Evolutionary conservation across 2,113 vertebrate genomes (phyloP).

Genomic region (Connochaetes taurinus): DNA sequence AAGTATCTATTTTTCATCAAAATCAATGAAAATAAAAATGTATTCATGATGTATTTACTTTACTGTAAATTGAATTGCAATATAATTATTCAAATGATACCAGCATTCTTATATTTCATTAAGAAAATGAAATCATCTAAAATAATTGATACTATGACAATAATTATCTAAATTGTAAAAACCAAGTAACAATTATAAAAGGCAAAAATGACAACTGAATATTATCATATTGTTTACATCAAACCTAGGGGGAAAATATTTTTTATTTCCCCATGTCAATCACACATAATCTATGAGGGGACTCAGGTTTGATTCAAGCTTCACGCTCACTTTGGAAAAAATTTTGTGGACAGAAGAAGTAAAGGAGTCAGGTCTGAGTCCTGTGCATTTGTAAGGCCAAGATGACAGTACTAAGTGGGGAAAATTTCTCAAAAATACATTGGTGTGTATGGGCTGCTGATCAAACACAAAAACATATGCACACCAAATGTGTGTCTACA

Average conservation of each 20-base stretch:
- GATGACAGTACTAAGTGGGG: not conserved
- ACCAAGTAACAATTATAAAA: not conserved
- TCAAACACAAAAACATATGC: not conserved
- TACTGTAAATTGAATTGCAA: not conserved
- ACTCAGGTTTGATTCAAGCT: not conserved
- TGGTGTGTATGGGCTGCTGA: fast-evolving
- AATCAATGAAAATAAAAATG: not conserved
- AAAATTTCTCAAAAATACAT: not conserved
- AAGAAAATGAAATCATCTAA: not conserved
- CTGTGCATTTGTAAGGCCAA: not conserved
- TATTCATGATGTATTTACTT: not conserved
- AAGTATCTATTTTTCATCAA: not conserved
- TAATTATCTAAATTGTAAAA: not conserved
- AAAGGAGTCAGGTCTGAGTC: fast-evolving
- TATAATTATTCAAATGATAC: not conserved
- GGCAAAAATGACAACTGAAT: not conserved
- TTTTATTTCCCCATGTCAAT: not conserved
- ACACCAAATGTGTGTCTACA: fast-evolving
- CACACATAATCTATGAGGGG: not conserved
- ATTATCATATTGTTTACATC: not conserved
- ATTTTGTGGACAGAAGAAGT: not conserved
- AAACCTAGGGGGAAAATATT: not conserved
- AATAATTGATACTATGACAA: not conserved
- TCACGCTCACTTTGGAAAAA: not conserved
- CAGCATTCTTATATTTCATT: not conserved